Percentiles rank a stretch among this genome's conserved stretches.
phyloP scores from a whole-genome alignment of 2,888 invertebrate species.

The Agrochola macilenta region DNA sequence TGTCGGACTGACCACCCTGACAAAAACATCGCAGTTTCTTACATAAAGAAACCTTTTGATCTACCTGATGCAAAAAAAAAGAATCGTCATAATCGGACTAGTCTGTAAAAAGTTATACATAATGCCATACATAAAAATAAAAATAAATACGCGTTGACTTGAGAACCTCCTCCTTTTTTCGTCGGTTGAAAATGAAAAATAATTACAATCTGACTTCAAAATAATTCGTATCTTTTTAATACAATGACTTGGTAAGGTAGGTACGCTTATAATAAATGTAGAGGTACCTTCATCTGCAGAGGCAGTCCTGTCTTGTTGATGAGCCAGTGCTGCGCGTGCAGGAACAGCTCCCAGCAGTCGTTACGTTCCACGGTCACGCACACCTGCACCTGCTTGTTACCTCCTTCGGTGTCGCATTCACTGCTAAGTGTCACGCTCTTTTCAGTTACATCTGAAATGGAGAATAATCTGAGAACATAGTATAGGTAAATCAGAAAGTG shows the following conservation, averaged over 20 bases:
- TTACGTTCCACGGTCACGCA: constrained; percentile 92
- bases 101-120: neutral
- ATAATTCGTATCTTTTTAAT: too few species aligned
- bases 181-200: too few species aligned
- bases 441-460: constrained; percentile 90
- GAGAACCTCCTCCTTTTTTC: too few species aligned
- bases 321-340: constrained; percentile 96
- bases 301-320: constrained; percentile 97
- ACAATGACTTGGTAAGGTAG: too few species aligned
- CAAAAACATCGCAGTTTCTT: constrained; percentile 22
- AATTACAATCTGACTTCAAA: too few species aligned
- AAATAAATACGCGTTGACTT: neutral
- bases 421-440: constrained; percentile 92
- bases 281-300: constrained; percentile 92
- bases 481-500: neutral
- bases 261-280: too few species aligned
- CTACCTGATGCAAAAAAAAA: constrained; percentile 24
- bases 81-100: neutral
- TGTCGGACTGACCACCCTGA: constrained; percentile 92
- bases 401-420: constrained; percentile 92
- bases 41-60: constrained; percentile 21
- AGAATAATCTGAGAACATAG: neutral
- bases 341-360: constrained; percentile 92
- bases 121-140: too few species aligned
- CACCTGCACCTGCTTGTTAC: constrained; percentile 92